Base-by-base conservation (phyloP, 2,113 vertebrate genomes). In the Otis tarda region DNA sequence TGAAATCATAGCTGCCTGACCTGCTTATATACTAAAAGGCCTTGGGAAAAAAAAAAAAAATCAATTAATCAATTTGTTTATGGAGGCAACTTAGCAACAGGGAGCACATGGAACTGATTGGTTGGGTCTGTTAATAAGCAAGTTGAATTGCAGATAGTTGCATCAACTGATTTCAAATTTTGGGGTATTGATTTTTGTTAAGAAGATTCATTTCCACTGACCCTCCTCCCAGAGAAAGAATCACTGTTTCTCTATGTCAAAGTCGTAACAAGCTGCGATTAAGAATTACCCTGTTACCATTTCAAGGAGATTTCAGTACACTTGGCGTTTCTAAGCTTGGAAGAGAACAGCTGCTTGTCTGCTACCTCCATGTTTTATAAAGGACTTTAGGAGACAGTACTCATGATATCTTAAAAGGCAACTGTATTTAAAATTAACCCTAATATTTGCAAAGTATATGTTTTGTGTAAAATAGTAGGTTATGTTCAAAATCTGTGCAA, bases 1-100 rank as follows among this genome's bases (percentile, higher is more conserved):
- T 97, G 97, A 98, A 98, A 98, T 97, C 83, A 75, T 97, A 96
- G 93, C 93, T 96, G 86, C 86, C 96, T 97, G 97, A 97, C 94
- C 93, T 93, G 95, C 93, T 97, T 94, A 94, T 91, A 95, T 87
- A 92, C 83, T 85, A 95, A 97, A 96, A 96, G 87, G 31, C 87
- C 95, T 96, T 83, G 47, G 53, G 41, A 75, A 7, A 2, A 0
- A 11, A 49, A 92, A 88, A 80, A 89, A 56, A 94, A 97, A 97
- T 97, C 97, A 94, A 98, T 97, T 96, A 97, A 98, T 98, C 97
- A 96, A 95, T 97, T 96, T 97, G 97, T 97, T 97, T 98, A 96
- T 96, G 70, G 91, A 97, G 94, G 96, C 95, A 96, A 89, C 95
- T 97, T 97, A 97, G 97, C 96, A 97, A 97, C 84, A 92, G 90